These are phyloP conservation scores for Cavia porcellus DNA, from an alignment of 2,113 vertebrate species.

Conservation along the genomic window DNA sequence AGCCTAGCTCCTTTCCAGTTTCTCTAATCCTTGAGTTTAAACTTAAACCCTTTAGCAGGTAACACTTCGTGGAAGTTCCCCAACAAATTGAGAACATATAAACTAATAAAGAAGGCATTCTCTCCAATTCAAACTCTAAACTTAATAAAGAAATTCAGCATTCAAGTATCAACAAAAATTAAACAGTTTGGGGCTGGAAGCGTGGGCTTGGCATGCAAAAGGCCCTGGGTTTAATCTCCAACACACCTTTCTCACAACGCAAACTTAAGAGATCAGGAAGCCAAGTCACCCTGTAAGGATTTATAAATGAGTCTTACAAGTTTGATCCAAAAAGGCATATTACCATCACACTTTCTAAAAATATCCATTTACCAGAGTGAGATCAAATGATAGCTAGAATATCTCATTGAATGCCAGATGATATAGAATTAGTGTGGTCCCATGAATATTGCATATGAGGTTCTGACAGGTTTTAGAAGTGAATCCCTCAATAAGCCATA, in stretches of 20 bases:
- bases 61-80: background rate
- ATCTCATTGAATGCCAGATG: background rate
- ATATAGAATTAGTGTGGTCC: background rate
- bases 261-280: background rate
- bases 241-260: background rate
- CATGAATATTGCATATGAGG: background rate
- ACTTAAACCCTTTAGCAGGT: background rate
- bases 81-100: slow-evolving; percentile 2
- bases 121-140: slow-evolving; percentile 32
- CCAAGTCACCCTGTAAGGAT: background rate
- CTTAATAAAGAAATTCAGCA: background rate
- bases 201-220: background rate
- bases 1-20: background rate
- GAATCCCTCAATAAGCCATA: background rate
- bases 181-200: background rate
- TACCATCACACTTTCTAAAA: slow-evolving; percentile 26
- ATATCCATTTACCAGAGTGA: background rate
- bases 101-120: background rate
- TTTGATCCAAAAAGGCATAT: background rate
- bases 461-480: background rate
- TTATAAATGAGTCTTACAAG: background rate
- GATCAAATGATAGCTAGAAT: background rate
- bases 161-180: background rate
- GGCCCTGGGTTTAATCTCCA: background rate
- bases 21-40: background rate